Evolutionary conservation across 2,888 invertebrate genomes (phyloP).

Genomic region (Brachylomia viminalis): DNA sequence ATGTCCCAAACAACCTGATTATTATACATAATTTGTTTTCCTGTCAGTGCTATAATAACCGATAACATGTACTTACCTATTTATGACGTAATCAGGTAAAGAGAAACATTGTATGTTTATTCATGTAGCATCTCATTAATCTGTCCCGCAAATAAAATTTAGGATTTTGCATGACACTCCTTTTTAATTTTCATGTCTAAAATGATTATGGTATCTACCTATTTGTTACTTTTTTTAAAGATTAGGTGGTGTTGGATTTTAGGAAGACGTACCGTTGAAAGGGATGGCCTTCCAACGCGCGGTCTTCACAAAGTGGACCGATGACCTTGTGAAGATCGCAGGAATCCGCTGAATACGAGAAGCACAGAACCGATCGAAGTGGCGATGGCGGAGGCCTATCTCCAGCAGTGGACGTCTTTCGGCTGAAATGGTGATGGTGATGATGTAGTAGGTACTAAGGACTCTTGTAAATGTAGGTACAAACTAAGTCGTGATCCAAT

Average conservation of each 20-base stretch:
- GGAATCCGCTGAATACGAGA: not conserved
- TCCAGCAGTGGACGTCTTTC: not conserved
- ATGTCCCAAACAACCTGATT: slow-evolving; percentile 20
- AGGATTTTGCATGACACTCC: not conserved
- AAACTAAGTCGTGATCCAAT: slow-evolving; percentile 1
- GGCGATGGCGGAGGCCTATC: not conserved
- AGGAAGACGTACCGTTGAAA: not conserved
- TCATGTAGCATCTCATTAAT: slow-evolving; percentile 32
- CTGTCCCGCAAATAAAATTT: not conserved
- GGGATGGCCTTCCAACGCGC: too few relatives aligned
- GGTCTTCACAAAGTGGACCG: not conserved
- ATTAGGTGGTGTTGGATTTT: not conserved
- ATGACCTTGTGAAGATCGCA: not conserved
- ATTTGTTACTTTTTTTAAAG: not conserved
- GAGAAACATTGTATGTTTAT: slow-evolving; percentile 31
- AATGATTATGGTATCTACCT: not conserved
- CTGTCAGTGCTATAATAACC: slow-evolving; percentile 10
- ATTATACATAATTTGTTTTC: slow-evolving; percentile 36
- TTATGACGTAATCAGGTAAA: slow-evolving; percentile 30
- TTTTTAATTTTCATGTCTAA: not conserved
- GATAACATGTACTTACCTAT: slow-evolving; percentile 24
- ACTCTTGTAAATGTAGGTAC: not conserved
- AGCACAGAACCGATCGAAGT: not conserved
- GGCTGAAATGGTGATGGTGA: not conserved
- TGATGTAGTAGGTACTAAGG: not conserved